Evolutionary conservation across 37 sponge, comb jelly and placozoan species (phyloP), one percentile per base, ranked within the genome.

Genomic region (Tethya wilhelma): DNA sequence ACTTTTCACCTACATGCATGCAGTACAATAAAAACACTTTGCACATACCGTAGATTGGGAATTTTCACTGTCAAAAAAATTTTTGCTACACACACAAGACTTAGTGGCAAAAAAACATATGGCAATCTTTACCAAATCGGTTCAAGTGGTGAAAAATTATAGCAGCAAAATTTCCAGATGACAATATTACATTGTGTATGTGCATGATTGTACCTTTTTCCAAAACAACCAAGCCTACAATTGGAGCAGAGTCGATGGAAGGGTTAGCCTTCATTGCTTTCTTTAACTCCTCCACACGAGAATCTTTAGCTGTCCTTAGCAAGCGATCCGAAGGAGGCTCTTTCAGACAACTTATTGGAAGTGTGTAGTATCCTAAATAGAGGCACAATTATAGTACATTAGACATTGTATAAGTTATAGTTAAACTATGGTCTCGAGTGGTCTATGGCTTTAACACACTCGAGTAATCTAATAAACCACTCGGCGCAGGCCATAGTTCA

Each of bases 221-320:
- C 23, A 62, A n/a, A 26, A 62, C 29, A 25, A 62, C 63, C 22
- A 62, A 62, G 63, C 63, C 63, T 8, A 62, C 63, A 8, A 62
- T 62, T 62, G 63, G 63, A 26, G 63, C 63, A 25, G 29, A 17
- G 22, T 62, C 26, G 29, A 62, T 62, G 7, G 63, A 62, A 62
- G 63, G 63, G 63, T 11, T 11, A 26, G 63, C 63, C 63, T 62
- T 14, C 63, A 62, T 62, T 8, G 63, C 63, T 23, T 26, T 26
- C 63, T 62, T 62, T 62, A 62, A n/a, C 63, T 62, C 63, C 63
- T 62, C 63, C 7, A 62, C 29, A 7, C 63, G 63, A 62, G 26
- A 11, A 14, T 62, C 63, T n/a, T 62, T 62, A 8, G 63, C 63
- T n/a, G 63, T 14, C 29, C 63, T 62, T 23, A 62, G 29, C 29